phyloP scores from a whole-genome alignment of 2,888 invertebrate genomes.

The Perizoma flavofasciatum region DNA sequence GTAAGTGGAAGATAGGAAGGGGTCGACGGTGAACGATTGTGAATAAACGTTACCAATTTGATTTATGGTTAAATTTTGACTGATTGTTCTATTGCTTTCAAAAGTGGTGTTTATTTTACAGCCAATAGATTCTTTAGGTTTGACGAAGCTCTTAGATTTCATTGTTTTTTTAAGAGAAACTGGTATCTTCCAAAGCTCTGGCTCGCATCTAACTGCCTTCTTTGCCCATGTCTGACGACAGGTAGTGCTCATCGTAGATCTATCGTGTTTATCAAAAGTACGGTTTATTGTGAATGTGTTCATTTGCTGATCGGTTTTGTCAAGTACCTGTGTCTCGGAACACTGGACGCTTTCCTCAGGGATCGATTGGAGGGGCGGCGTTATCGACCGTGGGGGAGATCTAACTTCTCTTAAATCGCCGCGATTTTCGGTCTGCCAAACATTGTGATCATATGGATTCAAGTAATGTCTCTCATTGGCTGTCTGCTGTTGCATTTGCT shows the following conservation, averaged over 20 bases:
- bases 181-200: constrained; percentile 72
- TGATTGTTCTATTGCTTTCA: constrained; percentile 70
- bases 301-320: constrained; percentile 60
- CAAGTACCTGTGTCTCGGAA: constrained; percentile 61
- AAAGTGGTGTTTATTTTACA: constrained; percentile 53
- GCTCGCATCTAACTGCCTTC: constrained; percentile 63
- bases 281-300: constrained; percentile 73
- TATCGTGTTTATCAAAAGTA: constrained; percentile 68
- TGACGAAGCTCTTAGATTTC: constrained; percentile 52
- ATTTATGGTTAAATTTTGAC: constrained; percentile 69
- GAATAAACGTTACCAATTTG: constrained; percentile 72
- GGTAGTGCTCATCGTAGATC: constrained; percentile 45
- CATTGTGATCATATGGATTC: constrained; percentile 55
- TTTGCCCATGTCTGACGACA: constrained; percentile 70
- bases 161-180: constrained; percentile 52
- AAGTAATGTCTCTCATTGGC: constrained; percentile 50
- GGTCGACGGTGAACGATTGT: constrained; percentile 84
- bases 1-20: constrained; percentile 86
- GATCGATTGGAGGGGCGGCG: constrained; percentile 74
- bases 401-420: constrained; percentile 43
- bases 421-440: constrained; percentile 66
- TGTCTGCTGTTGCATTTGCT: constrained; percentile 49
- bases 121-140: constrained; percentile 50
- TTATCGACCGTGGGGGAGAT: constrained; percentile 69
- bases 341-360: constrained; percentile 76